Evolutionary conservation across 2,888 invertebrate species (phyloP).

Genomic region (Pecten maximus): DNA sequence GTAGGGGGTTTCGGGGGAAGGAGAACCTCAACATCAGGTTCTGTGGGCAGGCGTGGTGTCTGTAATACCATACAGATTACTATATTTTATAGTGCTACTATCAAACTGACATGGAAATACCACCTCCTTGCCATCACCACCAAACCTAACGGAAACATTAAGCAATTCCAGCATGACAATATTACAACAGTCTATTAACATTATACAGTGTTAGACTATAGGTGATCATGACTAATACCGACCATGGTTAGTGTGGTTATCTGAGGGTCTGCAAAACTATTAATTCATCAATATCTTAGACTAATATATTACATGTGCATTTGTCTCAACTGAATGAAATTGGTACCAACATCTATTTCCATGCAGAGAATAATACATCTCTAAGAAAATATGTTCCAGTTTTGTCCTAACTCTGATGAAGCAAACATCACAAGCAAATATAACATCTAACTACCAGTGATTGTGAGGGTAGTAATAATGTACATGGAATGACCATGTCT

Average conservation of each 20-base stretch:
- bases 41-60: conserved; percentile 70
- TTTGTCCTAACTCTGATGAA: too few species aligned
- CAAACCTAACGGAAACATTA: not conserved
- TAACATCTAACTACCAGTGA: not conserved
- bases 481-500: not conserved
- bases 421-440: not conserved
- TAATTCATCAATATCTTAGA: too few species aligned
- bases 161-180: not conserved
- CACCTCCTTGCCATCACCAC: not conserved
- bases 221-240: too few species aligned
- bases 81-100: not conserved
- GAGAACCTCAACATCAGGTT: conserved; percentile 73
- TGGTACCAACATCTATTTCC: too few species aligned
- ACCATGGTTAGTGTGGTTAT: too few species aligned
- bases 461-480: not conserved
- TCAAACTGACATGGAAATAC: not conserved
- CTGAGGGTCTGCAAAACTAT: too few species aligned
- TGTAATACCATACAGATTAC: conserved; percentile 50
- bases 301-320: too few species aligned
- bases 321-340: too few species aligned
- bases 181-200: too few species aligned
- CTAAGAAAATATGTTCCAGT: too few species aligned
- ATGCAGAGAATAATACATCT: too few species aligned
- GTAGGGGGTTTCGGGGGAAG: conserved; percentile 78
- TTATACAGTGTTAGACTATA: too few species aligned